Evolutionary conservation across 2,113 vertebrate genomes (phyloP).

Genomic region (Sinocyclocheilus anshuiensis): DNA sequence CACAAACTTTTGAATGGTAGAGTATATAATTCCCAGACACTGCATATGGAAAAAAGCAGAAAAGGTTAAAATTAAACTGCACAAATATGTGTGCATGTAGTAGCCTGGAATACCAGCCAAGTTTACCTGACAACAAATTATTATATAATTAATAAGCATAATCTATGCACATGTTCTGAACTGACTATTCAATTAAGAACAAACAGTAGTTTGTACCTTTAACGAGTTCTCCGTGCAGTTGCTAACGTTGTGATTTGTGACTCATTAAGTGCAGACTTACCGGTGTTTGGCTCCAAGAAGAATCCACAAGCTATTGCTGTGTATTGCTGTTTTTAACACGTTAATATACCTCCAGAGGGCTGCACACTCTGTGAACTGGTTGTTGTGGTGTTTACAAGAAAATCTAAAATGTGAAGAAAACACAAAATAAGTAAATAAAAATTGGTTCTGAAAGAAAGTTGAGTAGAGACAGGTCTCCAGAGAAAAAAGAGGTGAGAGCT

Average conservation of each 20-base stretch:
- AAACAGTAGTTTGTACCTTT: not conserved
- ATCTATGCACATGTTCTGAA: not conserved
- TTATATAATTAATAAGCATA: not conserved
- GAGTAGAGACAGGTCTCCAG: not conserved
- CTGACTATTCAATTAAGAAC: not conserved
- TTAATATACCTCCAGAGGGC: not conserved
- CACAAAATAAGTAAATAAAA: not conserved
- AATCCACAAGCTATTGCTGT: not conserved
- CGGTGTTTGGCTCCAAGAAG: not conserved
- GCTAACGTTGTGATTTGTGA: not conserved
- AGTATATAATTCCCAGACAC: not conserved
- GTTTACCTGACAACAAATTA: not conserved
- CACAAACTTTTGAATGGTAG: not conserved
- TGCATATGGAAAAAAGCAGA: not conserved
- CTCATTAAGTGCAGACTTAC: not conserved
- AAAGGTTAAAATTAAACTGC: not conserved
- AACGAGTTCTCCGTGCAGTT: not conserved
- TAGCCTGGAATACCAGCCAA: not conserved
- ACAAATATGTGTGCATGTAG: not conserved
- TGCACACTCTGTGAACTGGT: not conserved
- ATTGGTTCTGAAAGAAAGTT: slow-evolving; percentile 12
- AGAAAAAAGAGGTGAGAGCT: slow-evolving; percentile 28
- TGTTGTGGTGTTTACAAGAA: not conserved
- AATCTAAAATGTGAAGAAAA: not conserved
- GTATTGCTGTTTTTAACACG: not conserved